A percentile compares a stretch with the other conserved stretches of the same genome.
These are phyloP conservation scores for Mongoloraphidia duomilia DNA, from an alignment of 2,888 invertebrate species.

Conservation along the genomic window DNA sequence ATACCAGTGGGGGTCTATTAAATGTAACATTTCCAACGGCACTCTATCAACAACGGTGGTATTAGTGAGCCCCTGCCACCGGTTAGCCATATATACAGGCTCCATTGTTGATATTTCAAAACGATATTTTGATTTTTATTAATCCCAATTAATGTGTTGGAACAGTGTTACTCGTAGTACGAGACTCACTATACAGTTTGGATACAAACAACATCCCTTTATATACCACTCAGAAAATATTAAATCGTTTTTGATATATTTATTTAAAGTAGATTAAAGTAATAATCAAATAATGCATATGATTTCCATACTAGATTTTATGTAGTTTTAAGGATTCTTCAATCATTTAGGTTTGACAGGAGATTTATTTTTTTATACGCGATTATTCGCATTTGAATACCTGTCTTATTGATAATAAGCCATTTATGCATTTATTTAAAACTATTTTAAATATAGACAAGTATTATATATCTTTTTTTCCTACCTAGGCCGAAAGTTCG, in stretches of 20 bases:
- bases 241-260: background rate
- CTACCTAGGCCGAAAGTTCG: no score
- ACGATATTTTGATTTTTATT: background rate
- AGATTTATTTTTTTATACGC: background rate
- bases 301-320: background rate
- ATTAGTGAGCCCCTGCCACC: constrained; percentile 35
- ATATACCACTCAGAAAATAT: background rate
- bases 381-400: no score
- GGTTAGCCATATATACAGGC: background rate
- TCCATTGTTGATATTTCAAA: background rate
- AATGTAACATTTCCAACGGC: constrained; percentile 55
- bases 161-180: background rate
- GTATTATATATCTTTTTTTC: no score
- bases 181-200: background rate
- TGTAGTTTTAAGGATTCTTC: background rate
- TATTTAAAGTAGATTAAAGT: background rate
- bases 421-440: no score
- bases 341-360: background rate
- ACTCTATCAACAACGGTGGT: constrained; percentile 74
- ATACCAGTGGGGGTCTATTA: constrained; percentile 63
- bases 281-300: background rate
- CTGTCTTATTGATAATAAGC: no score
- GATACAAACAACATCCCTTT: background rate
- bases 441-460: no score
- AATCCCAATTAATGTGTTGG: background rate